A percentile compares a stretch with the other conserved stretches of the same genome.
Evolutionary conservation across 1,140 invertebrate genomes (phyloP).

Genomic region (Papilio polyxenes): DNA sequence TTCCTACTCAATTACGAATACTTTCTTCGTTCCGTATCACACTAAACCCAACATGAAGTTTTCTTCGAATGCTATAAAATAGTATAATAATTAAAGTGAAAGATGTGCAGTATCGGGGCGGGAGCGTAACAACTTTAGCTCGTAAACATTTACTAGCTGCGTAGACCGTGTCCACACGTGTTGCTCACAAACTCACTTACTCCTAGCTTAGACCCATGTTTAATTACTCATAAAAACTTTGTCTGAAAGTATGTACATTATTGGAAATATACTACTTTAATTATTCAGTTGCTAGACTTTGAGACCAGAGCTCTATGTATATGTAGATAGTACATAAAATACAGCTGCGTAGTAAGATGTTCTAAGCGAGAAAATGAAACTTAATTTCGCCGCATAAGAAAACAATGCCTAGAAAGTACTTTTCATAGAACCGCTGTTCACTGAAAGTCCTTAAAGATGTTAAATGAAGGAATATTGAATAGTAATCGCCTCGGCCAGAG

Average conservation of each 20-base stretch:
- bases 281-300: background rate
- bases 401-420: background rate
- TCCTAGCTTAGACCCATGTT: background rate
- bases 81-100: conserved; percentile 8
- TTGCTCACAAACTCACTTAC: background rate
- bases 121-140: conserved; percentile 5
- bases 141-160: conserved; percentile 20
- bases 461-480: conserved; percentile 37
- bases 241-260: background rate
- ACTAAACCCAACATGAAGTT: background rate
- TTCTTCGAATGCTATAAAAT: background rate
- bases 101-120: background rate
- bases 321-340: background rate
- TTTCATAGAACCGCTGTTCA: background rate
- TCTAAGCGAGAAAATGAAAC: background rate
- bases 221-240: background rate
- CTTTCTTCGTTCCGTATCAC: background rate
- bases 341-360: background rate
- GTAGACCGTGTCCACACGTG: conserved; percentile 12
- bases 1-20: too few relatives aligned
- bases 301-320: too few relatives aligned
- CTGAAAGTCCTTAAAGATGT: conserved; percentile 31
- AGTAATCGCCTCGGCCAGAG: conserved; percentile 16
- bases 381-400: background rate
- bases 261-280: background rate